Conservation (phyloP, 2,797 vertebrate species). For the Masticophis lateralis region DNA sequence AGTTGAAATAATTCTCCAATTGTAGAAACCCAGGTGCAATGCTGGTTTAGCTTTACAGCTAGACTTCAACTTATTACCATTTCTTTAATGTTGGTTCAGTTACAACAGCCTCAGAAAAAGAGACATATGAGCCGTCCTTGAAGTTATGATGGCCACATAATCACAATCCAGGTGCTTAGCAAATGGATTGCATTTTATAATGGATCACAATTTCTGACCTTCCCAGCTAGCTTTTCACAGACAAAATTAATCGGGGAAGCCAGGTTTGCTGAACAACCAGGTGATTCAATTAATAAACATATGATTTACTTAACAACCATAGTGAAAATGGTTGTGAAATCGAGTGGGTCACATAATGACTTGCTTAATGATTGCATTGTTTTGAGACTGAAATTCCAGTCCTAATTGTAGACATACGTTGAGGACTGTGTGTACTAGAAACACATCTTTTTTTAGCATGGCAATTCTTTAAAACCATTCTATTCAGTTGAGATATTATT, state of each 20-base stretch:
- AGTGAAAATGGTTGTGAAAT: not conserved
- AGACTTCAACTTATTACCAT: not conserved
- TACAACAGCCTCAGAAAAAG: not conserved
- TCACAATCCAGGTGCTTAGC: not conserved
- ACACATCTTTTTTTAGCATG: not conserved
- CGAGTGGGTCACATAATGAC: not conserved
- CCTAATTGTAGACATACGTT: not conserved
- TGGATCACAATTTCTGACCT: not conserved
- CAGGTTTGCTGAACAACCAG: not conserved
- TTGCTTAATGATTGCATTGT: not conserved
- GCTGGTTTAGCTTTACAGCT: not conserved
- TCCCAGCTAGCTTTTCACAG: not conserved
- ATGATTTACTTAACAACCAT: not conserved
- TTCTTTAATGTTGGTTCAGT: not conserved
- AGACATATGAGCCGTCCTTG: not conserved
- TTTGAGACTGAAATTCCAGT: not conserved
- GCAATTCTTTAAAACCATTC: slow-evolving; percentile 5
- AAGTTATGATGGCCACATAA: not conserved
- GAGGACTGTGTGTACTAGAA: not conserved
- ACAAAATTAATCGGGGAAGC: not conserved
- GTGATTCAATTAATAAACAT: not conserved
- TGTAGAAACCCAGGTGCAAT: not conserved
- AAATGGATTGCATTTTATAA: not conserved
- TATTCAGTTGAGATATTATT: slow-evolving; percentile 6
- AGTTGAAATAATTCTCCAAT: not conserved